phyloP scores from a whole-genome alignment of 2,113 vertebrate genomes.

The Megalops atlanticus region DNA sequence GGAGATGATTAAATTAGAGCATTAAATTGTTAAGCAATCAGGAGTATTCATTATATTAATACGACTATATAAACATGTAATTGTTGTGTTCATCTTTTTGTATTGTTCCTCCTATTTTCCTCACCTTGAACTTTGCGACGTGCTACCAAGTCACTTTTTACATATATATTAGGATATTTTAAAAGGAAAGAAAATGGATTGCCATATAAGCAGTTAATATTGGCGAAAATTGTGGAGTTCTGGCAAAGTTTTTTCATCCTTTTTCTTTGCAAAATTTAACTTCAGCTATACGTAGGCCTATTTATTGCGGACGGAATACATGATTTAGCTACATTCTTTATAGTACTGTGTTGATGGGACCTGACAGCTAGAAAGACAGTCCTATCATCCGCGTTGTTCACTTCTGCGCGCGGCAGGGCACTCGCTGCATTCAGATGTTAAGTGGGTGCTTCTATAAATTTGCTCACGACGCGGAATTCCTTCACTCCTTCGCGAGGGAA shows the following conservation, averaged over 20 bases:
- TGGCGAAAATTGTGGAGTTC: no score
- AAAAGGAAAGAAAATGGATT: background rate
- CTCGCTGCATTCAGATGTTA: constrained; percentile 75
- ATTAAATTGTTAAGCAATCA: no score
- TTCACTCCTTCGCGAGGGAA: constrained; percentile 38
- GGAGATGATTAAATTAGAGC: no score
- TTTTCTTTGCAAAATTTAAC: background rate
- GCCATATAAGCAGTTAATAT: background rate
- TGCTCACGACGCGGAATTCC: constrained; percentile 37
- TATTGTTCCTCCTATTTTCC: no score
- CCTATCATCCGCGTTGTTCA: constrained; percentile 38
- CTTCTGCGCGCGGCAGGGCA: constrained; percentile 49
- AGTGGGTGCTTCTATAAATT: constrained; percentile 68
- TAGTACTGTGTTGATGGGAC: constrained; percentile 24
- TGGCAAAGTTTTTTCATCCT: no score
- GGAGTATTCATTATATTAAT: no score
- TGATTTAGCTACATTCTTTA: background rate
- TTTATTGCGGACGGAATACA: background rate
- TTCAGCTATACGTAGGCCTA: background rate
- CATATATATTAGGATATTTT: background rate
- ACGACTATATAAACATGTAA: no score
- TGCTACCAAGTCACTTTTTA: background rate
- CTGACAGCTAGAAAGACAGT: constrained; percentile 35
- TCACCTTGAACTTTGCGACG: background rate
- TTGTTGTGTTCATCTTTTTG: no score